Evolutionary conservation across 1,140 invertebrate species (phyloP).

Genomic region (Pachyrhynchus sulphureomaculatus): DNA sequence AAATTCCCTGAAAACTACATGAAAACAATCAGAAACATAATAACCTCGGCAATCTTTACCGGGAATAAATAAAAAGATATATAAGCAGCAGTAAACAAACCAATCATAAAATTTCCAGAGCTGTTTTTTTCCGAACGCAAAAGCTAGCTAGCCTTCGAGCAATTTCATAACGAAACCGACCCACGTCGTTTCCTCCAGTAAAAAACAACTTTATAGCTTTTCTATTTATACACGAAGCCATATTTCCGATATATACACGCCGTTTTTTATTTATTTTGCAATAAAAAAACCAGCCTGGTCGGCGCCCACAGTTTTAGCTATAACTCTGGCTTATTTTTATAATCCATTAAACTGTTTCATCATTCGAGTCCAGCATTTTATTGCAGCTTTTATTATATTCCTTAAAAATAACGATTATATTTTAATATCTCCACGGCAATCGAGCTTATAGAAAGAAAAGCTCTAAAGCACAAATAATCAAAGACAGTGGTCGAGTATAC

Average conservation of each 20-base stretch:
- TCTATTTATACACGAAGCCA: conserved; percentile 7
- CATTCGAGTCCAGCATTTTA: conserved; percentile 9
- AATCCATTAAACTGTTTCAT: conserved; percentile 18
- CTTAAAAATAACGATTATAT: conserved; percentile 21
- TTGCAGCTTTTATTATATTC: conserved; percentile 21
- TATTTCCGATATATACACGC: conserved; percentile 5
- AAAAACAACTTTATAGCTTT: conserved; percentile 9
- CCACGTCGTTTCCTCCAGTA: not conserved
- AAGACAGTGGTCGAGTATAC: too few species aligned
- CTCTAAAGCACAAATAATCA: too few species aligned
- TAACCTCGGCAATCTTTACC: not conserved
- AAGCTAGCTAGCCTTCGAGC: not conserved
- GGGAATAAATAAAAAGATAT: not conserved
- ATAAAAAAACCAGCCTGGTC: conserved; percentile 11
- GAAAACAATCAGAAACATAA: too few species aligned
- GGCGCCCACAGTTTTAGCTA: conserved; percentile 1
- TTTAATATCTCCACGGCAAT: conserved; percentile 4
- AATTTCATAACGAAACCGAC: conserved; percentile 8
- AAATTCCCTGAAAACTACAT: too few species aligned
- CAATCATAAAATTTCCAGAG: conserved; percentile 4
- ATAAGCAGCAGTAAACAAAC: conserved; percentile 2
- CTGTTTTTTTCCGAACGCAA: not conserved
- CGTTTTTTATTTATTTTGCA: conserved; percentile 15
- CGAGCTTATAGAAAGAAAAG: not conserved
- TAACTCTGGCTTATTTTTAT: conserved; percentile 6